These are phyloP conservation scores for Melanostoma mellinum DNA, from an alignment of 2,888 invertebrate species.

Conservation along the genomic window DNA sequence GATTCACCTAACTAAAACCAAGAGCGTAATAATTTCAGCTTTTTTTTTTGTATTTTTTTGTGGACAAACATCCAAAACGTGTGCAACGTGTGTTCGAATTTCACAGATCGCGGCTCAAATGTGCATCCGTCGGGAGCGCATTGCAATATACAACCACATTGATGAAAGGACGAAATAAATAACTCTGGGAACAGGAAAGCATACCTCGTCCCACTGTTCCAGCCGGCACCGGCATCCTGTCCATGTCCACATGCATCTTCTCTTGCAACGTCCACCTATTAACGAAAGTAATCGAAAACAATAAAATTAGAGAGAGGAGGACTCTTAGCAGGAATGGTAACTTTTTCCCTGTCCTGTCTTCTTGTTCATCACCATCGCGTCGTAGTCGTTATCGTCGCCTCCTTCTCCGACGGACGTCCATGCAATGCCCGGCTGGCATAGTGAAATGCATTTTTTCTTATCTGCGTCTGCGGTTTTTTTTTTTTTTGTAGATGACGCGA, in stretches of 20 bases:
- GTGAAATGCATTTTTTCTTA: slow-evolving; percentile 72
- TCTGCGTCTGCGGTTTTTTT: slow-evolving; percentile 67
- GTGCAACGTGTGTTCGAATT: slow-evolving; percentile 69
- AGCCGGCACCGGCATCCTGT: slow-evolving; percentile 33
- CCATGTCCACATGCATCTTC: slow-evolving; percentile 7
- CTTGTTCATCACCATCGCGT: slow-evolving; percentile 2
- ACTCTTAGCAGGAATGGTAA: slow-evolving; percentile 64
- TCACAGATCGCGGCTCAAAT: slow-evolving; percentile 70
- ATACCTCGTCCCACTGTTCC: slow-evolving; percentile 14
- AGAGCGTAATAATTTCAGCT: neutral
- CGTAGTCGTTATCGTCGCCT: slow-evolving; percentile 24
- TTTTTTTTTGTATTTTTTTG: slow-evolving; percentile 2
- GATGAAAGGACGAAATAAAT: slow-evolving; percentile 68
- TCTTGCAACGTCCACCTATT: slow-evolving; percentile 47
- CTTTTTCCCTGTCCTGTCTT: slow-evolving; percentile 44
- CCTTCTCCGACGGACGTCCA: neutral
- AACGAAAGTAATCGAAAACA: slow-evolving; percentile 72
- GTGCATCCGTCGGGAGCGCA: slow-evolving; percentile 52
- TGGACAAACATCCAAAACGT: slow-evolving; percentile 51
- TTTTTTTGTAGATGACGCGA: slow-evolving; percentile 69
- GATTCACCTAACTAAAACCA: slow-evolving; percentile 1
- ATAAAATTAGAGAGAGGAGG: slow-evolving; percentile 69
- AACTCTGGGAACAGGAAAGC: slow-evolving; percentile 44
- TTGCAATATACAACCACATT: slow-evolving; percentile 50
- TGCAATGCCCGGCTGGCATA: slow-evolving; percentile 28